Conservation (phyloP, 2,888 invertebrate species). For the Hydropsyche betteni region DNA sequence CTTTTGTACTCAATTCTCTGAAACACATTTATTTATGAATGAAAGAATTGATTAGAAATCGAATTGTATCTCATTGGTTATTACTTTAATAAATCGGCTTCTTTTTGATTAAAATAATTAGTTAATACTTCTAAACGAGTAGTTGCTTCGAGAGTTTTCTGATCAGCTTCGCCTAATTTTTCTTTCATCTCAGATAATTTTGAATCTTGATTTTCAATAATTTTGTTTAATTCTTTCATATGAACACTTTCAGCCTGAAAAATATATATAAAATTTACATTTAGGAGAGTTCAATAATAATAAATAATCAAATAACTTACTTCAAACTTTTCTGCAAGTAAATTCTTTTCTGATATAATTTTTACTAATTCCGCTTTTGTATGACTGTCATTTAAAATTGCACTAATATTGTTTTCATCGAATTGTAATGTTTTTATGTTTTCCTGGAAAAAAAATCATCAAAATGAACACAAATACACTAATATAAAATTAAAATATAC, state of each 20-base stretch:
- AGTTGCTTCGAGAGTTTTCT: slow-evolving; percentile 73
- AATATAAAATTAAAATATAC: neutral
- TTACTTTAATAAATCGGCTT: slow-evolving; percentile 86
- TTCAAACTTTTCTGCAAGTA: slow-evolving; percentile 60
- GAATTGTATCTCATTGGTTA: neutral
- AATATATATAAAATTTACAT: neutral
- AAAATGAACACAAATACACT: neutral
- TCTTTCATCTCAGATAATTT: slow-evolving; percentile 67
- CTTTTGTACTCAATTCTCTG: slow-evolving; percentile 80
- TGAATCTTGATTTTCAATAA: slow-evolving; percentile 55
- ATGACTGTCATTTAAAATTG: slow-evolving; percentile 67
- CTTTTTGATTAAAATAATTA: slow-evolving; percentile 90
- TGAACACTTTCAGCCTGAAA: slow-evolving; percentile 42
- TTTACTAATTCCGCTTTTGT: slow-evolving; percentile 67
- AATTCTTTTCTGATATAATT: slow-evolving; percentile 61
- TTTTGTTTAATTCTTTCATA: slow-evolving; percentile 53
- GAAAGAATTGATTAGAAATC: no score
- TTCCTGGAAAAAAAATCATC: slow-evolving; percentile 40
- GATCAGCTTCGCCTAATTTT: slow-evolving; percentile 67
- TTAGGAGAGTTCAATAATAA: slow-evolving; percentile 1
- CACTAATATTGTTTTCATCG: slow-evolving; percentile 55
- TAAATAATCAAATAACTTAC: slow-evolving; percentile 56
- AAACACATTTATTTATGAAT: slow-evolving; percentile 14
- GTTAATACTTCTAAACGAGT: slow-evolving; percentile 87
- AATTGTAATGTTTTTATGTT: slow-evolving; percentile 50